Percentiles rank a stretch among this genome's conserved stretches.
phyloP scores from a whole-genome alignment of 2,113 vertebrate species.

The Ceuthmochares aereus region DNA sequence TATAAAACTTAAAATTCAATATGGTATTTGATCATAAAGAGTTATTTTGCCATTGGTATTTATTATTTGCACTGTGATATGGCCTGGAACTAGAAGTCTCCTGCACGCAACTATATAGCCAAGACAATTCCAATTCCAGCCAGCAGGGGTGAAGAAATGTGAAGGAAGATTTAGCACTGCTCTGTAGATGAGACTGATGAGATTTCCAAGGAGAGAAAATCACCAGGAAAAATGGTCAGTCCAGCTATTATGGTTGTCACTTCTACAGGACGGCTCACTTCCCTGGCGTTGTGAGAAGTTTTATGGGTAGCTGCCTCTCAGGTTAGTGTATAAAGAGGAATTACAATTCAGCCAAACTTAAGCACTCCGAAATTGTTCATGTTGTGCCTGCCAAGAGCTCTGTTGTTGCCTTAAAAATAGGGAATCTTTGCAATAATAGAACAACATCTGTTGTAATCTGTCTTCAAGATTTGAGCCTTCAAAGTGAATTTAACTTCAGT shows the following conservation, averaged over 20 bases:
- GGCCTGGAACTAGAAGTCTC: background rate
- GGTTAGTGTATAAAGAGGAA: background rate
- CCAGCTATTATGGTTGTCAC: background rate
- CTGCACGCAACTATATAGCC: background rate
- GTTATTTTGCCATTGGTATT: background rate
- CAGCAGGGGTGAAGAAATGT: background rate
- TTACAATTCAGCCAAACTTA: background rate
- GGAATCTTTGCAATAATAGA: background rate
- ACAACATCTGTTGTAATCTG: accelerated
- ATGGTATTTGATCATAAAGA: background rate
- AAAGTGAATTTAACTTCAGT: background rate
- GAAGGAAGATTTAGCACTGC: background rate
- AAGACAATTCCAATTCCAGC: background rate
- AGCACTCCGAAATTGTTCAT: background rate
- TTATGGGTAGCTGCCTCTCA: background rate
- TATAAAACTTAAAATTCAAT: background rate
- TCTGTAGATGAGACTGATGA: background rate
- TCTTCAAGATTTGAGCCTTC: background rate
- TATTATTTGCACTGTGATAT: background rate
- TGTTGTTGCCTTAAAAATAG: background rate
- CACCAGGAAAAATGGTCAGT: background rate
- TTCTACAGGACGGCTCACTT: accelerated
- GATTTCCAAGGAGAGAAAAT: background rate
- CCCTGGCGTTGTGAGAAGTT: background rate
- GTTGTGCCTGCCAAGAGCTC: background rate